Base-by-base conservation (phyloP, 2,113 vertebrate species). In the Pongo pygmaeus region DNA sequence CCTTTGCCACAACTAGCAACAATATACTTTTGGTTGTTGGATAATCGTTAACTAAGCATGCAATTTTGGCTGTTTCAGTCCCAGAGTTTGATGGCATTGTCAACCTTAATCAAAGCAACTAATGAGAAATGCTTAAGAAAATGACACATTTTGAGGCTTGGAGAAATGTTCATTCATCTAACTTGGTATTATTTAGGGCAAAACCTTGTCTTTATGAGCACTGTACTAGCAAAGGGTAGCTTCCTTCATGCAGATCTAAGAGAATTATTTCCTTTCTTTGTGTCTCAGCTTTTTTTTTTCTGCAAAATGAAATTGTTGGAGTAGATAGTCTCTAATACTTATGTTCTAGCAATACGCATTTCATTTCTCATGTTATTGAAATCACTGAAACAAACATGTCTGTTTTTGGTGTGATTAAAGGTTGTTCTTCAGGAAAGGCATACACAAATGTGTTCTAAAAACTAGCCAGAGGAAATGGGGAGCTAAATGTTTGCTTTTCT, bases 401-500 rank as follows among this genome's bases (percentile, higher is more conserved):
- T 94, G 40, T 67, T 77, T 93, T 55, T 72, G 35, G 23, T 74
- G 23, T 48, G 74, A 97, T 48, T 80, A 93, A 61, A 32, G 2
- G 8, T 84, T 35, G 25, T 88, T 93, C 38, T 75, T 84, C 11
- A 46, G n/a, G 40, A 91, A 96, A 74, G 70, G 17, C 55, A 2
- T 18, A 83, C 77, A 91, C 6, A 52, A 67, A 74, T n/a, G 7
- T 74, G 20, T 88, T 78, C 93, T 40, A 48, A 92, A 87, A 96
- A 84, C 67, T 91, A 48, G 30, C 95, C 50, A 96, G 91, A 94
- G 81, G 78, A 96, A 91, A 93, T 48, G 67, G n/a, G 38, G 59
- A 96, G 23, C 57, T 69, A 79, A 79, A 89, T 89, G 55, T 94
- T 94, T 96, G 59, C 72, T 94, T 96, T 95, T 91, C 46, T 84